Conservation (phyloP, 2,797 vertebrate genomes). For the Sus cebifrons region DNA sequence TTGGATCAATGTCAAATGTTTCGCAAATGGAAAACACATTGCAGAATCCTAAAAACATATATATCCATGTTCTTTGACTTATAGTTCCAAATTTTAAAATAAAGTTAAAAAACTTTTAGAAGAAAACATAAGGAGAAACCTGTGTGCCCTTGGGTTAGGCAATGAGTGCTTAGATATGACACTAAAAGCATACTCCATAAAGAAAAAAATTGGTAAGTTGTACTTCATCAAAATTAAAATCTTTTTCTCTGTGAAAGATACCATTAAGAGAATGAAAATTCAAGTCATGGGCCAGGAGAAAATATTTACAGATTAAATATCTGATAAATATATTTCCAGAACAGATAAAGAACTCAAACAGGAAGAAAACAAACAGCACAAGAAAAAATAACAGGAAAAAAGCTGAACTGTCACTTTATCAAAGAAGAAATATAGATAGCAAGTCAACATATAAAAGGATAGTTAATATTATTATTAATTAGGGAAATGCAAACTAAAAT, state of each 20-base stretch:
- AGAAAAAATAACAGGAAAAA: neutral
- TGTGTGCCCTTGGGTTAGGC: neutral
- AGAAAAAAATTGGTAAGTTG: neutral
- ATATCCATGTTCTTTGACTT: neutral
- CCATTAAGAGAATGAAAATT: neutral
- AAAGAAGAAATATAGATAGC: neutral
- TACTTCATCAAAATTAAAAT: neutral
- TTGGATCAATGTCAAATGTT: too few relatives aligned
- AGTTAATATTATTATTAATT: neutral
- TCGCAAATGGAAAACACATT: too few relatives aligned
- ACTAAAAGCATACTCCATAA: neutral
- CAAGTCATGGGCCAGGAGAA: neutral
- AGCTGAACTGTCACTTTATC: neutral
- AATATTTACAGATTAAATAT: neutral
- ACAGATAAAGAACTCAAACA: neutral
- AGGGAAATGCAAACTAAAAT: neutral
- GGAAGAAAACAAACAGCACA: neutral
- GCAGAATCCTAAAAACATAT: too few relatives aligned
- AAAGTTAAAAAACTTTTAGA: constrained; percentile 2
- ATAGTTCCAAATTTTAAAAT: constrained; percentile 1
- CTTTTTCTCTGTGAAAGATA: neutral
- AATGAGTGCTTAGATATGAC: neutral
- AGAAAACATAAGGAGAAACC: neutral
- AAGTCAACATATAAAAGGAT: neutral
- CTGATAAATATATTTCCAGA: neutral